Base-by-base conservation (phyloP, 2,888 invertebrate species). In the Seira ritae region DNA sequence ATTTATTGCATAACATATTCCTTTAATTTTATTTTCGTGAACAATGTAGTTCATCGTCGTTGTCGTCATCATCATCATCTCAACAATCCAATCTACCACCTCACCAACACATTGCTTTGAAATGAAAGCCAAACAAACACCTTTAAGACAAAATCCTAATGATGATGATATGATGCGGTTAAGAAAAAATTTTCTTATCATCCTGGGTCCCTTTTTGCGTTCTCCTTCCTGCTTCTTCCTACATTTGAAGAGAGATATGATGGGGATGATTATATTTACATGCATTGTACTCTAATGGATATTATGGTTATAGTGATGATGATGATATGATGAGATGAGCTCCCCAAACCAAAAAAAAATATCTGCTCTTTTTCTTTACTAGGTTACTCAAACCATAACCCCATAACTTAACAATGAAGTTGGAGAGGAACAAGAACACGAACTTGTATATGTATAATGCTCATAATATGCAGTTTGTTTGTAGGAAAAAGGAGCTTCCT, bases 331-430 rank as follows among this genome's bases (percentile, higher is more conserved):
- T 55, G 55, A 55, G 55, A 3, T 55, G 3, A 42, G 55, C 55
- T n/a, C n/a, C n/a, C 17, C 17, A 17, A 8, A 55, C 3, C 12
- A n/a, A 62, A 62, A 20, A 62, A 20, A 62, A 62, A 31, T 31
- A 31, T 19, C 20, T 1, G 62, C 12, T 50, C 15, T 70, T 70
- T 31, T 65, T 23, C 31, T 31, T 74, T 74, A 74, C 46, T 74
- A 20, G 74, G 74, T 74, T 74, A 74, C 66, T 67, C 74, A 42
- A 20, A 67, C 19, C 74, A 66, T 73, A 37, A 55, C 62, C 73
- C 31, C 62, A 62, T 62, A 62, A 62, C 62, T 62, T 62, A 62
- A 62, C 20, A 62, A 62, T 62, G 22, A 62, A 62, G 62, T 62
- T 62, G 22, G 62, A 31, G 2, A 31, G 2, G 31, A 62, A 62